Conservation (phyloP, 2,888 invertebrate species). For the Trissolcus brochymenae region DNA sequence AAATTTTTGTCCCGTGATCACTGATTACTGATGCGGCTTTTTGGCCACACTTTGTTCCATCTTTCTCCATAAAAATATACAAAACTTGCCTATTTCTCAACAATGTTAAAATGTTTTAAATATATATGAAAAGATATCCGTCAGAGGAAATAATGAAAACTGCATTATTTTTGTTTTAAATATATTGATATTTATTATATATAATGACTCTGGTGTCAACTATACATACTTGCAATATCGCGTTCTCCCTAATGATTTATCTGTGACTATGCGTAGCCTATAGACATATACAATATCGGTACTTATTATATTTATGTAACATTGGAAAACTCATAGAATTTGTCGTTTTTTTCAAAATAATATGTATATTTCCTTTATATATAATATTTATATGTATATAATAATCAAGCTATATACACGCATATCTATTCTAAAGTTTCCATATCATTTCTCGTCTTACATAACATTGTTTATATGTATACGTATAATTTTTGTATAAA, state of each 20-base stretch:
- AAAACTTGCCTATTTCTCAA: no score
- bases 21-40: no score
- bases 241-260: conserved; percentile 51
- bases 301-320: conserved; percentile 56
- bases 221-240: conserved; percentile 51
- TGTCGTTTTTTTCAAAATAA: conserved; percentile 61
- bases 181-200: conserved; percentile 59
- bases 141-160: neutral
- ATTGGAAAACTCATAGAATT: conserved; percentile 61
- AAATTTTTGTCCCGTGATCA: no score
- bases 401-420: conserved; percentile 52
- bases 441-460: conserved; percentile 26
- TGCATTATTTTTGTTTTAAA: conserved; percentile 24
- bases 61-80: no score
- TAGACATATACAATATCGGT: conserved; percentile 53
- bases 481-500: conserved; percentile 16
- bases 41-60: no score
- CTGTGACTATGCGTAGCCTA: conserved; percentile 53
- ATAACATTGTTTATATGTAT: conserved; percentile 45
- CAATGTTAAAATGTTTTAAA: no score
- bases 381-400: conserved; percentile 51
- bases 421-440: conserved; percentile 37
- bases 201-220: conserved; percentile 50
- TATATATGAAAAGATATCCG: no score
- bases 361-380: conserved; percentile 48